phyloP scores from a whole-genome alignment of 2,888 invertebrate species.

The Willowsia nigromaculata region DNA sequence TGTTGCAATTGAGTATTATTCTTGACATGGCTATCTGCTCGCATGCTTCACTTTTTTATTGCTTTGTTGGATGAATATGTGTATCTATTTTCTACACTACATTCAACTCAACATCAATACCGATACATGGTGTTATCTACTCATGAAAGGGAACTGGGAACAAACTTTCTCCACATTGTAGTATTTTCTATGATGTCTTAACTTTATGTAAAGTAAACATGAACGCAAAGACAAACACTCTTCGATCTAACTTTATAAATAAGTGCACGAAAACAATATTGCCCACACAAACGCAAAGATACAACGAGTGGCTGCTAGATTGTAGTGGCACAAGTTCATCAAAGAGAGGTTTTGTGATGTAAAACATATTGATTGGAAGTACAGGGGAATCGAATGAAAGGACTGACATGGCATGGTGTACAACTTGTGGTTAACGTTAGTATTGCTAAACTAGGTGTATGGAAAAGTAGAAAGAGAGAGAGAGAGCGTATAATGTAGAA shows the following conservation, averaged over 20 bases:
- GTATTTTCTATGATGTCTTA: neutral
- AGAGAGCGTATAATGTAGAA: constrained; percentile 34
- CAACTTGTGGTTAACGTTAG: neutral
- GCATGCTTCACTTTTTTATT: too few relatives aligned
- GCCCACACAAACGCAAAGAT: neutral
- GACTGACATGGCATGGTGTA: constrained; percentile 13
- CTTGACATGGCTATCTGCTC: too few relatives aligned
- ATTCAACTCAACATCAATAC: too few relatives aligned
- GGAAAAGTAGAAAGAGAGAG: neutral
- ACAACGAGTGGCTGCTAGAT: neutral
- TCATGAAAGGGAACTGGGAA: neutral
- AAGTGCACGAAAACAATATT: neutral
- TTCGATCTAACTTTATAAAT: neutral
- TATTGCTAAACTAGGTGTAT: neutral
- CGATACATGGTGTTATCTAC: neutral
- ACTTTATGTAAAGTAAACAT: neutral
- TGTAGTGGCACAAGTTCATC: neutral
- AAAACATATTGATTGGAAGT: constrained; percentile 23
- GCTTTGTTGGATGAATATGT: too few relatives aligned
- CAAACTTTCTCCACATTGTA: neutral
- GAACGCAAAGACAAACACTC: neutral
- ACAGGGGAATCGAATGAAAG: constrained; percentile 21
- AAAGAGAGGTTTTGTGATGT: neutral
- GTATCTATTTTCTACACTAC: too few relatives aligned
- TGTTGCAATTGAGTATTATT: neutral